These are phyloP conservation scores for Terrapene triunguis DNA, from an alignment of 2,113 vertebrate species.

Conservation along the genomic window DNA sequence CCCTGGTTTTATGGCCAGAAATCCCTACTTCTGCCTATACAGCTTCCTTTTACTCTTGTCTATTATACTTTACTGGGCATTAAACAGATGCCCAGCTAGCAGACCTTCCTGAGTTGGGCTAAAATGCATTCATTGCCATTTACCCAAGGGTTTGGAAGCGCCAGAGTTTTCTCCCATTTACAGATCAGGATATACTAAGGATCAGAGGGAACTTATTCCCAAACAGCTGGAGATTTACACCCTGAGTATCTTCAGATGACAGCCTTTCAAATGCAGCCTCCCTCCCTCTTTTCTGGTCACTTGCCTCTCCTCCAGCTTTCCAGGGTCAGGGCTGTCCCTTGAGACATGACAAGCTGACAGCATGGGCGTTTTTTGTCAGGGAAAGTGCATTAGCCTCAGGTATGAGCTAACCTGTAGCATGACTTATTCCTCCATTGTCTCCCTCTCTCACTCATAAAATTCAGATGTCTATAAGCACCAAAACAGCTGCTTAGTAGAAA, in stretches of 20 bases:
- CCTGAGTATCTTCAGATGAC: background rate
- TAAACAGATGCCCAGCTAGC: background rate
- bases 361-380: accelerated
- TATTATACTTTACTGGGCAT: background rate
- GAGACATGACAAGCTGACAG: background rate
- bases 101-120: constrained; percentile 1
- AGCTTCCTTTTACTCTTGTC: background rate
- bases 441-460: background rate
- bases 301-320: background rate
- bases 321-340: background rate
- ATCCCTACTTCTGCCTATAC: background rate
- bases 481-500: background rate
- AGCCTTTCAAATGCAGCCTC: background rate
- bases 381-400: background rate
- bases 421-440: accelerated
- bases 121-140: background rate
- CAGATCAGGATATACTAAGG: background rate
- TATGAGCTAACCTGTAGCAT: accelerated
- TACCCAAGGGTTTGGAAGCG: background rate
- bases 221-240: background rate
- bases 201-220: background rate
- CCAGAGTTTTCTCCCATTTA: background rate
- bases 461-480: accelerated
- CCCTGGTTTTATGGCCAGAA: background rate
- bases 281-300: background rate